Base-by-base conservation (phyloP, 2,797 vertebrate species). In the Hippopotamyrus pictus region DNA sequence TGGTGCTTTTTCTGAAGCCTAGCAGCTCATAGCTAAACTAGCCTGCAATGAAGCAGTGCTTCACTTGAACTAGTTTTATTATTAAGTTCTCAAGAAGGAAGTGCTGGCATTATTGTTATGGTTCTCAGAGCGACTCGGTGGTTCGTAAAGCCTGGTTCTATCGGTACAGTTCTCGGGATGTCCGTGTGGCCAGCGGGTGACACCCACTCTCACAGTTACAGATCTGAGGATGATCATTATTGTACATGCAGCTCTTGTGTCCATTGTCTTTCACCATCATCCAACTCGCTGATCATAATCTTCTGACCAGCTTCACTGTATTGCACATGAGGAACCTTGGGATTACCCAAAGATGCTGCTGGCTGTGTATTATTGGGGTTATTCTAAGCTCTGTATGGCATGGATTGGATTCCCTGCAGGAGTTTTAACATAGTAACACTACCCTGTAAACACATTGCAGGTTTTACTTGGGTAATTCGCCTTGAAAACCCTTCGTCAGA, bases 351-450 rank as follows among this genome's bases (percentile, higher is more conserved):
- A 41, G 73, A n/a, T 82, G 41, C 76, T 46, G 19, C 41, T 46
- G 41, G 7, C 76, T 82, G 41, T 82, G 76, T 46, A n/a, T 82
- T 22, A n/a, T 7, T n/a, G 19, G 76, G 76, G 41, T 46, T 46
- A 82, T 82, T 82, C 19, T 82, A 82, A n/a, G 76, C 76, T 44
- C 76, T 82, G 41, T 82, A n/a, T 46, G 76, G n/a, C 76, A 44
- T 82, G 41, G 3, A 46, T n/a, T 46, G 19, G 19, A 46, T 82
- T 82, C 41, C 44, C 41, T n/a, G 7, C 41, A 11, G 41, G 76
- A 46, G 8, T 46, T 79, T 82, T 82, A 82, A 37, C 41, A 22
- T 82, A 82, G 76, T 3, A 8, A 82, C 41, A 82, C 44, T 46
- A 46, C 8, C 76, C 76, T 46, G 76, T 82, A 41, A 41, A 41